Base-by-base conservation (phyloP, 2,113 vertebrate species). In the Oryzias curvinotus region DNA sequence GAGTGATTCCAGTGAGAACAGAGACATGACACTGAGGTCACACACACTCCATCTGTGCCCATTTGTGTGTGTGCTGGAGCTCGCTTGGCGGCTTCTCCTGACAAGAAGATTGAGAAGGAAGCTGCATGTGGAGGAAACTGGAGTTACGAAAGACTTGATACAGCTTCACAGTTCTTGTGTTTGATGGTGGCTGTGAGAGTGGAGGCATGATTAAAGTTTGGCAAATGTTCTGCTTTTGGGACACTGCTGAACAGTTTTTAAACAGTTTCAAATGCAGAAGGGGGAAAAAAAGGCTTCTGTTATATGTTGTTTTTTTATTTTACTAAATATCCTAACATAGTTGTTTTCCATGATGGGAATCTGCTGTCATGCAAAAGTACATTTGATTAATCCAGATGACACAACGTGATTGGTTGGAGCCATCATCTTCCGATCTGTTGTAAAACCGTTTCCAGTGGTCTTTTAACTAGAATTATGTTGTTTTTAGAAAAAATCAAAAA, bases 1-100 rank as follows among this genome's bases (percentile, higher is more conserved):
- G 84, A 90, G 88, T 87, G 71, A 73, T 75, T 90, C 71, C 82
- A 87, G 65, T 76, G 67, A 86, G 88, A 85, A 76, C 75, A 87
- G 85, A 86, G 71, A 82, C 82, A 82, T 71, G 74, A 86, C 77
- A 70, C 48, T 44, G 64, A 62, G 55, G 46, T 51, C 52, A 25
- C 15, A 78, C 54, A 64, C 60, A 68, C 51, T 46, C 36, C 8
- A 43, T n/a, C n/a, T 57, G 54, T 43, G 7, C 36, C 17, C n/a
- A 19, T 2, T 5, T 16, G 47, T 52, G 44, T 62, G 49, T 57
- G 51, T 58, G 41, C 47, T 57, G 44, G 55, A 43, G 64, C 23
- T 47, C 55, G 14, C 49, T 43, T 88, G 68, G 74, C 76, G 68
- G 49, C 30, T 65, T 71, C 45, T 73, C 36, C 19, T 17, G 71